phyloP scores from a whole-genome alignment of 2,888 invertebrate species.

The Metallyticus violacea region DNA sequence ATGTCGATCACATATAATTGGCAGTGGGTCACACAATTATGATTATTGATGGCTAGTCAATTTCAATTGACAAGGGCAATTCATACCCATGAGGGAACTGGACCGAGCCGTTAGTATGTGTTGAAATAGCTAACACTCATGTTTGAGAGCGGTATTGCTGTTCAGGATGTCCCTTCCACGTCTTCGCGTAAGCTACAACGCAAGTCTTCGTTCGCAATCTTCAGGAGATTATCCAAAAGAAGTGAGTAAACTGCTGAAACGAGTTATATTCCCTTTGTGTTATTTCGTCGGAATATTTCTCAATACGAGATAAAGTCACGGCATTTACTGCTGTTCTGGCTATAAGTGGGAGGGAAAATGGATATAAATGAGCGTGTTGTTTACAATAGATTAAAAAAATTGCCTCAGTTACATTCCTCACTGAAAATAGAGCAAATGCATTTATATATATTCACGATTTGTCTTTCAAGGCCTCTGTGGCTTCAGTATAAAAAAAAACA shows the following conservation, averaged over 20 bases:
- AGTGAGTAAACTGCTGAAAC: background rate
- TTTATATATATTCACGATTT: no score
- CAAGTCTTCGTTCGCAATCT: background rate
- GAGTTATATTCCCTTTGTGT: no score
- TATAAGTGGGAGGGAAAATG: no score
- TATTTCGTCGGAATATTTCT: no score
- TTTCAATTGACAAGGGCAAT: background rate
- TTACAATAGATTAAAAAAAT: no score
- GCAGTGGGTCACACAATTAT: background rate
- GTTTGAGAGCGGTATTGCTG: background rate
- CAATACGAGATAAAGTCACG: no score
- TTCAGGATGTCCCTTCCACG: background rate
- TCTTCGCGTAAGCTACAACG: background rate
- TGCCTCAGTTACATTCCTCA: no score
- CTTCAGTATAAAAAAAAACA: no score
- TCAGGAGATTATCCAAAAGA: background rate
- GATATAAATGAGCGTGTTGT: no score
- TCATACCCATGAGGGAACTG: background rate
- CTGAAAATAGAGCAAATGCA: no score
- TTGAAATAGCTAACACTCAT: background rate
- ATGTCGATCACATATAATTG: background rate
- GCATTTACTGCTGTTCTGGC: no score
- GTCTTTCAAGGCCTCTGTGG: no score
- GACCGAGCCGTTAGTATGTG: background rate
- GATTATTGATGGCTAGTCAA: background rate